Base-by-base conservation (phyloP, 1,140 invertebrate species). In the Euwallacea fornicatus region DNA sequence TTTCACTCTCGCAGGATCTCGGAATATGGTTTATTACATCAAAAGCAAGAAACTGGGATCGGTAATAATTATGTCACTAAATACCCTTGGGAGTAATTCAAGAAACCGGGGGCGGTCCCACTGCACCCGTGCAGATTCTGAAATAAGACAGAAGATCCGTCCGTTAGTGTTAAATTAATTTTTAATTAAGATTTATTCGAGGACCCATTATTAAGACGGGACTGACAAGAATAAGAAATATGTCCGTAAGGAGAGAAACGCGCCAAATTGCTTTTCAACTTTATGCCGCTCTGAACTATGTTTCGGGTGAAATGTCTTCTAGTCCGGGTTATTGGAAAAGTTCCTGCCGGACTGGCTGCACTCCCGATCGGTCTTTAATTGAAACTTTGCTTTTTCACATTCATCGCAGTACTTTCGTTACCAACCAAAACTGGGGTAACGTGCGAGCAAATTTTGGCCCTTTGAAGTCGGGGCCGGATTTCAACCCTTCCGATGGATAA, bases 101-200 rank as follows among this genome's bases (percentile, higher is more conserved):
- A 33, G 21, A 33, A 33, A 33, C 21, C 21, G 21, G 21, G 21
- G 21, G 21, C 21, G 21, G 21, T 33, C 21, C 4, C 46, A 13
- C n/a, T 47, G 46, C 46, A 47, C 9, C n/a, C 46, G 9, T 47
- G 46, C 46, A 47, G 46, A 47, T 47, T 47, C 46, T 13, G 46
- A 47, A 47, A 47, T 47, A 47, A 47, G 46, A 47, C 46, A 10
- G 46, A 13, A 13, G 9, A 10, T 13, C 46, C 46, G 46, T 47
- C n/a, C 46, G 46, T 47, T 47, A 47, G 46, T 47, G 46, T 62
- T 62, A 62, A 62, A 62, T 62, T 43, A 62, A 62, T 62, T 44
- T 62, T 62, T 62, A 62, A 62, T 62, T 62, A 62, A 62, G 60
- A 62, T 62, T 62, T 62, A 62, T 62, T 62, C 60, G 60, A 43